Percentiles rank a stretch among this genome's conserved stretches.
These are phyloP conservation scores for Heliconius nattereri DNA, from an alignment of 1,140 invertebrate species.

Conservation along the genomic window DNA sequence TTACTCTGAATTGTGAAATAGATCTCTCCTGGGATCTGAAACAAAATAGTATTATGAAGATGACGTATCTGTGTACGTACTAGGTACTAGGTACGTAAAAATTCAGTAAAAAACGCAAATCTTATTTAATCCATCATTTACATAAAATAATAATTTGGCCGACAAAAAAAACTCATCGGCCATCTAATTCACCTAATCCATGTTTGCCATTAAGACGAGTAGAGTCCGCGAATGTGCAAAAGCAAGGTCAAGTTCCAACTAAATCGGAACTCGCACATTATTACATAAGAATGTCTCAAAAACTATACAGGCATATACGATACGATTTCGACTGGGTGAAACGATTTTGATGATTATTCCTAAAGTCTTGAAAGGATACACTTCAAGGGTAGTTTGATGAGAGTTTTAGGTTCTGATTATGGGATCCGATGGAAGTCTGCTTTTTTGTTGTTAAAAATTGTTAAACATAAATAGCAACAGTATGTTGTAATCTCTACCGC, in stretches of 20 bases:
- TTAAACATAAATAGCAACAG: too few species aligned
- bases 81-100: not conserved
- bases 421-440: too few species aligned
- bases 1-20: constrained; percentile 38
- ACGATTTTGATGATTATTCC: too few species aligned
- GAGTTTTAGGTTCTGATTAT: too few species aligned
- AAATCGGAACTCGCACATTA: constrained; percentile 48
- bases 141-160: not conserved
- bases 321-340: not conserved
- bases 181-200: not conserved
- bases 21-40: not conserved
- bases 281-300: constrained; percentile 54
- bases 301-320: not conserved
- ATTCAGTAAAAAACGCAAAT: not conserved
- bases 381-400: too few species aligned
- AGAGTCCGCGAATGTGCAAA: constrained; percentile 39
- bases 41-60: not conserved
- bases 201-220: constrained; percentile 37
- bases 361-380: too few species aligned
- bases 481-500: too few species aligned
- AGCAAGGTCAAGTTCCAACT: constrained; percentile 69
- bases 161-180: not conserved
- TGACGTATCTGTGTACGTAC: too few species aligned
- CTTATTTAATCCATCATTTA: not conserved
- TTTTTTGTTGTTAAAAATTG: not conserved